Evolutionary conservation across 2,888 invertebrate species (phyloP).

Genomic region (Drosophila neotestacea): DNA sequence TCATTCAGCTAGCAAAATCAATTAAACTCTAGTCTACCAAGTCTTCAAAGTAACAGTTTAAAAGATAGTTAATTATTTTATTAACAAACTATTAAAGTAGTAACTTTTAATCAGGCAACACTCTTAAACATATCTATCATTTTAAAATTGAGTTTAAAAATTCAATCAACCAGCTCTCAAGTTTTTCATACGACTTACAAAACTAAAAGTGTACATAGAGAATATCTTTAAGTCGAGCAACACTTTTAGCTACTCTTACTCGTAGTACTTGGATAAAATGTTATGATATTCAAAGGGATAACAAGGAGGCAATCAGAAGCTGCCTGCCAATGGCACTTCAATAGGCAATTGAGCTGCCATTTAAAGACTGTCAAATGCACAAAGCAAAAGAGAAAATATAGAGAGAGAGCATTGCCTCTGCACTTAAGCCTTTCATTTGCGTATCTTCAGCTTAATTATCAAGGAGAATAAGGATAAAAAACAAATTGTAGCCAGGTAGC

Average conservation of each 20-base stretch:
- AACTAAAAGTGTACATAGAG: background rate
- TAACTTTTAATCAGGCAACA: background rate
- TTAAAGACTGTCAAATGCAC: conserved; percentile 67
- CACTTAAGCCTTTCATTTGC: conserved; percentile 45
- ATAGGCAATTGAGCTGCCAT: conserved; percentile 55
- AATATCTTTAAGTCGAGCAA: background rate
- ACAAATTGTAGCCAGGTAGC: conserved; percentile 48
- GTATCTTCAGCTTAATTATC: conserved; percentile 62
- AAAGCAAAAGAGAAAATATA: conserved; percentile 11
- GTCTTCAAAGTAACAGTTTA: background rate
- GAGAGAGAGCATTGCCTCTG: background rate
- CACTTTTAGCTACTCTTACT: background rate
- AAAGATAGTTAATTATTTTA: background rate
- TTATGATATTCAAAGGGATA: conserved; percentile 15
- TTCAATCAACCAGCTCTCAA: too few relatives aligned
- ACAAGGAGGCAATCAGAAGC: conserved; percentile 19
- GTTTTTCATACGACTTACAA: background rate
- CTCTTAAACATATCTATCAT: background rate
- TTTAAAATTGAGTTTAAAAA: background rate
- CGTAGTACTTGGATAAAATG: background rate
- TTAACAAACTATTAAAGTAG: background rate
- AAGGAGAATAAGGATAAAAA: background rate
- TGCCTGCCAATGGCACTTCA: conserved; percentile 61
- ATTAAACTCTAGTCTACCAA: conserved; percentile 6
- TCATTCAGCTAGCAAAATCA: background rate